Conservation (phyloP, 2,797 vertebrate genomes). For the Lagodon rhomboides region DNA sequence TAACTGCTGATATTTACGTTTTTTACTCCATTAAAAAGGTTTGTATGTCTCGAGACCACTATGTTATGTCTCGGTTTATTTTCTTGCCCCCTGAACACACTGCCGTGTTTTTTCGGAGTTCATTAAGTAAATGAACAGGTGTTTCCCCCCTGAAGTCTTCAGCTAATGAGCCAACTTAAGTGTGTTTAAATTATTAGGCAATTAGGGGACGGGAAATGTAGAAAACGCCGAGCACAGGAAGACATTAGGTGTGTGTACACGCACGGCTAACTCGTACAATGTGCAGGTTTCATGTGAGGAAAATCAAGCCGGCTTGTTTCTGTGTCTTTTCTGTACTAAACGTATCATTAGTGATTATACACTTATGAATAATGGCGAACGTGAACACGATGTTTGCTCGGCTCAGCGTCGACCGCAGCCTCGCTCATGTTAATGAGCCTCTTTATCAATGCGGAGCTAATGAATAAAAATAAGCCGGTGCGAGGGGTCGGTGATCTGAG, state of each 20-base stretch:
- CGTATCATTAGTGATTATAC: conserved; percentile 72
- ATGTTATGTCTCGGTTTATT: conserved; percentile 73
- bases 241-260: conserved; percentile 65
- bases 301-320: conserved; percentile 50
- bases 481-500: conserved; percentile 29
- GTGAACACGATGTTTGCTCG: conserved; percentile 71
- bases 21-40: conserved; percentile 74
- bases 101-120: conserved; percentile 74
- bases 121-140: conserved; percentile 84
- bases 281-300: conserved; percentile 58
- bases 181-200: conserved; percentile 85
- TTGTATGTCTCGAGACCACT: conserved; percentile 68
- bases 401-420: conserved; percentile 44
- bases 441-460: conserved; percentile 65
- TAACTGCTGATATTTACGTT: conserved; percentile 71
- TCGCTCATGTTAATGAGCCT: conserved; percentile 61
- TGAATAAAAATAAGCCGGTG: conserved; percentile 58
- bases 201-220: conserved; percentile 85
- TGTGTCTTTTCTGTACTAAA: conserved; percentile 67
- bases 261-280: conserved; percentile 51
- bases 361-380: conserved; percentile 57
- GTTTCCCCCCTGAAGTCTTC: conserved; percentile 80
- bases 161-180: conserved; percentile 83
- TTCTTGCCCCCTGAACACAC: conserved; percentile 70
- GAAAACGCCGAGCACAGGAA: conserved; percentile 76